Evolutionary conservation across 37 sponge, comb jelly and placozoan species (phyloP).

Genomic region (Lycopodina hypogea): DNA sequence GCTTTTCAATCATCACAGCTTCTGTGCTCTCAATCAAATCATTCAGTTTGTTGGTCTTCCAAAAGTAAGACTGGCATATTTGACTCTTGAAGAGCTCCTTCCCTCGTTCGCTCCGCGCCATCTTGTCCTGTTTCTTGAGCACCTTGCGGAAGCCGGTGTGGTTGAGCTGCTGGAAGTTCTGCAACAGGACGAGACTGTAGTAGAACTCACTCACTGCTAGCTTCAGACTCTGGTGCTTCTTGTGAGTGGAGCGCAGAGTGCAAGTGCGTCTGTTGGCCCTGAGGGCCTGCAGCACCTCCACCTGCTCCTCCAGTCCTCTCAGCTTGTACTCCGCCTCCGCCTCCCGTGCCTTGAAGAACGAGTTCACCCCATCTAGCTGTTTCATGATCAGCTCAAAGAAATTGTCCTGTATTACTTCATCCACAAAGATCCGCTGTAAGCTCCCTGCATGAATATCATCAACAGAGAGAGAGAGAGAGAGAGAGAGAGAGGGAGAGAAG

Average conservation of each 20-base stretch:
- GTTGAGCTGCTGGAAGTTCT: constrained; percentile 89
- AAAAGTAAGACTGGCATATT: constrained; percentile 54
- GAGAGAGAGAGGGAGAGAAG: background rate
- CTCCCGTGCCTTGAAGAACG: constrained; percentile 50
- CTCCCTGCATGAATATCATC: background rate
- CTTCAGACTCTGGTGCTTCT: constrained; percentile 44
- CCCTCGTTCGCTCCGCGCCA: constrained; percentile 44
- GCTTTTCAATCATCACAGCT: constrained; percentile 57
- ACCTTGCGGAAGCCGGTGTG: constrained; percentile 88
- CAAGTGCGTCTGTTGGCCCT: constrained; percentile 1
- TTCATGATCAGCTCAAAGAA: constrained; percentile 21
- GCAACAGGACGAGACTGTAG: constrained; percentile 78
- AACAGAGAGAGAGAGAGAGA: background rate
- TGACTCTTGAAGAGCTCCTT: constrained; percentile 16
- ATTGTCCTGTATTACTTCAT: constrained; percentile 20
- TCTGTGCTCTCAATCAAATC: constrained; percentile 63
- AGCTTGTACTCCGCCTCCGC: constrained; percentile 14
- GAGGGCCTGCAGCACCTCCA: background rate
- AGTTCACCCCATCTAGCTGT: constrained; percentile 38
- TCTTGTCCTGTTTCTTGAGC: constrained; percentile 89
- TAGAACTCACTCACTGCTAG: constrained; percentile 78
- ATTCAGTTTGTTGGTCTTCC: constrained; percentile 44
- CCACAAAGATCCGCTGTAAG: background rate
- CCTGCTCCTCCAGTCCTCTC: constrained; percentile 23
- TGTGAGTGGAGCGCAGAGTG: constrained; percentile 1